These are phyloP conservation scores for Miichthys miiuy DNA, from an alignment of 2,797 vertebrate genomes.

Conservation along the genomic window DNA sequence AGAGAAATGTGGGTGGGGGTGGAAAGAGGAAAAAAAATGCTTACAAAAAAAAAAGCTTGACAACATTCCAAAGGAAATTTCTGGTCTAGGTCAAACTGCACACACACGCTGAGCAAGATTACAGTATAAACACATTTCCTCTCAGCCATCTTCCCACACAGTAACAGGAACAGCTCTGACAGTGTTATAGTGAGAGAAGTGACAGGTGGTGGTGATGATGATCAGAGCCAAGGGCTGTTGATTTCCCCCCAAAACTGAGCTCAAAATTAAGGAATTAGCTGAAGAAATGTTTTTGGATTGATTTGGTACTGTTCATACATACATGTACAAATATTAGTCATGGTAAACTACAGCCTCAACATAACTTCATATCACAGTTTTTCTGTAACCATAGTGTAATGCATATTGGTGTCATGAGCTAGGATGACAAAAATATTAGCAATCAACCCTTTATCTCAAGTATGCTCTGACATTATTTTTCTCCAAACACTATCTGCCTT, in stretches of 20 bases:
- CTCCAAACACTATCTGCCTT: neutral
- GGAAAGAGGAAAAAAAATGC: slow-evolving; percentile 59
- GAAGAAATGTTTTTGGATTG: slow-evolving; percentile 43
- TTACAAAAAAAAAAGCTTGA: slow-evolving; percentile 69
- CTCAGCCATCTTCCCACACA: slow-evolving; percentile 85
- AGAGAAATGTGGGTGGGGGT: slow-evolving; percentile 57
- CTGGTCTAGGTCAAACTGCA: slow-evolving; percentile 85
- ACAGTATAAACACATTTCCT: slow-evolving; percentile 86
- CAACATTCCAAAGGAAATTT: slow-evolving; percentile 78
- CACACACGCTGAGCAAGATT: slow-evolving; percentile 80
- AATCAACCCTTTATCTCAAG: neutral
- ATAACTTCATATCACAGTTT: neutral
- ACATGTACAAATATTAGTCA: slow-evolving; percentile 12
- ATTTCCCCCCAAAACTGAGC: slow-evolving; percentile 33
- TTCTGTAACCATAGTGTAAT: slow-evolving; percentile 13
- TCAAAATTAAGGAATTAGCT: slow-evolving; percentile 55
- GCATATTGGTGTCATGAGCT: neutral
- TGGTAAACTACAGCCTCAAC: slow-evolving; percentile 18
- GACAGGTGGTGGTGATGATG: slow-evolving; percentile 83
- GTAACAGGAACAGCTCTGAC: slow-evolving; percentile 86
- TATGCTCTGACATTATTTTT: neutral
- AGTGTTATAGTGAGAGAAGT: slow-evolving; percentile 86
- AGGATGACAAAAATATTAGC: neutral
- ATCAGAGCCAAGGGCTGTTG: slow-evolving; percentile 76
- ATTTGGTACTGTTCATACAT: slow-evolving; percentile 40